phyloP scores from a whole-genome alignment of 2,888 invertebrate genomes.

The Stenichneumon culpator region DNA sequence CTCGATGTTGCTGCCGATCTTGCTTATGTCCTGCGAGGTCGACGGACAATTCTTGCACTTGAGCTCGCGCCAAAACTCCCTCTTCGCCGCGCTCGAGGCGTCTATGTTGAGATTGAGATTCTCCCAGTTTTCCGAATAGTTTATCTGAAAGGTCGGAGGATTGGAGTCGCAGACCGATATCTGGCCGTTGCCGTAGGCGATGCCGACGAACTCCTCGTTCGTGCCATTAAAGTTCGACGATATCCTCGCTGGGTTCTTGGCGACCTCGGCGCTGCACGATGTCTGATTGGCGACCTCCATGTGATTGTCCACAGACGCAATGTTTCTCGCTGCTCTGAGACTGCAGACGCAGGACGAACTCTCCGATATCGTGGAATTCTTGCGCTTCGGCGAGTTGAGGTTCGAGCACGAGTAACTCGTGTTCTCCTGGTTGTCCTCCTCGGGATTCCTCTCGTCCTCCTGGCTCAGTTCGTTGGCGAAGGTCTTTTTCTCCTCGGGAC shows the following conservation, averaged over 20 bases:
- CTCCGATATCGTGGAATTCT: constrained; percentile 75
- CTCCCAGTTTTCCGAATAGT: constrained; percentile 84
- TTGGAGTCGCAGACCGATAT: constrained; percentile 82
- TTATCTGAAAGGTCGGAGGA: constrained; percentile 81
- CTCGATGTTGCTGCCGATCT: constrained; percentile 79
- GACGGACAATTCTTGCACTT: constrained; percentile 82
- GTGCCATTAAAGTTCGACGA: constrained; percentile 82
- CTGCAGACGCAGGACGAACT: constrained; percentile 80
- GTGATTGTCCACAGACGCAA: constrained; percentile 71
- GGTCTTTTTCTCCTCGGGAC: constrained; percentile 83
- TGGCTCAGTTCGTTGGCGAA: constrained; percentile 80
- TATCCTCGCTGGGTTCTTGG: constrained; percentile 78
- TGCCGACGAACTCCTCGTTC: constrained; percentile 83
- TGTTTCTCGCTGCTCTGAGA: constrained; percentile 71
- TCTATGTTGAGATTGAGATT: constrained; percentile 82
- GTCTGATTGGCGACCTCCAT: constrained; percentile 73
- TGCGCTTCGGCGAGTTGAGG: constrained; percentile 79
- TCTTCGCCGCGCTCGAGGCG: constrained; percentile 58
- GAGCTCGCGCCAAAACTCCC: constrained; percentile 82
- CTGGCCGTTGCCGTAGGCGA: constrained; percentile 83
- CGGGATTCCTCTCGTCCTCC: constrained; percentile 66
- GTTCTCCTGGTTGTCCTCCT: constrained; percentile 79
- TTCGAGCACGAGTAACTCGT: constrained; percentile 83
- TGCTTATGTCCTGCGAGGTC: constrained; percentile 77
- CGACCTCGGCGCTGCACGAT: constrained; percentile 65